Conservation (phyloP, 2,888 invertebrate species). For the Poecilus cupreus region DNA sequence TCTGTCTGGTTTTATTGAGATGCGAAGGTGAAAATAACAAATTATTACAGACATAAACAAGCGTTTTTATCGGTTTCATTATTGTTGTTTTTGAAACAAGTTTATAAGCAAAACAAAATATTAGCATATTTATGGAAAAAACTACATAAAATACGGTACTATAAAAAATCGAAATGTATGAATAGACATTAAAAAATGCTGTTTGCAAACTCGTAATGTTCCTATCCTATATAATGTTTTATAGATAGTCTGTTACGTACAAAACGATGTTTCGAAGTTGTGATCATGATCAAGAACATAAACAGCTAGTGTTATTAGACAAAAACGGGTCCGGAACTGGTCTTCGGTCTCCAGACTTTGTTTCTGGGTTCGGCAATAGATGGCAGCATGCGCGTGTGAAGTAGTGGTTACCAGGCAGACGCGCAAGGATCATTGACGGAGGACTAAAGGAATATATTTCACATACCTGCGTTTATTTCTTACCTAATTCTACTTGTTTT, state of each 20-base stretch:
- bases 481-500: no score
- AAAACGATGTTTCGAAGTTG: slow-evolving; percentile 20
- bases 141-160: neutral
- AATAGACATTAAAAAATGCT: neutral
- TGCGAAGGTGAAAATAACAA: neutral
- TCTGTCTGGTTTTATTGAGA: neutral
- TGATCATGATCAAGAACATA: slow-evolving; percentile 12
- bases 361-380: neutral
- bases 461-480: neutral
- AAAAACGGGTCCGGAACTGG: slow-evolving; percentile 17
- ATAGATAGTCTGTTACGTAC: neutral
- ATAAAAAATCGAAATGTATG: neutral
- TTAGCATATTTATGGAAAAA: neutral
- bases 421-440: neutral
- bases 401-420: neutral
- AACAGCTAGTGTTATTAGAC: slow-evolving; percentile 39
- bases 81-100: neutral
- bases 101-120: neutral
- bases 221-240: slow-evolving; percentile 17
- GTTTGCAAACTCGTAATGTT: neutral
- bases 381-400: neutral
- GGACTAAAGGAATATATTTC: neutral
- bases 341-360: neutral
- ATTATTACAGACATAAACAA: neutral
- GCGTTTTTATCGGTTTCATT: neutral